Percentiles rank a stretch among this genome's conserved stretches.
Conservation (phyloP, 2,888 invertebrate species). For the Lycocerus yunnanus region DNA sequence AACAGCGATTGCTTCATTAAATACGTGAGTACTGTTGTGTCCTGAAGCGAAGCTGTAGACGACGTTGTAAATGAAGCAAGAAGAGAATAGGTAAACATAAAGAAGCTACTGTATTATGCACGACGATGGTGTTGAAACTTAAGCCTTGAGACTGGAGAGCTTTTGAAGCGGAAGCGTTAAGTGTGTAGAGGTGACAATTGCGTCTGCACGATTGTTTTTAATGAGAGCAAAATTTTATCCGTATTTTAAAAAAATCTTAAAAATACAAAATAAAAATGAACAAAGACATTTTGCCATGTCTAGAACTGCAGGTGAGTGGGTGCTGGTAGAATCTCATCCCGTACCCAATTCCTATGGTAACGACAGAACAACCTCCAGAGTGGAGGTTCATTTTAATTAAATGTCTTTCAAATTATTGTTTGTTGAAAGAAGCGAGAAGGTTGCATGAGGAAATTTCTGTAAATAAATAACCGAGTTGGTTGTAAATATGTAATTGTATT, state of each 20-base stretch:
- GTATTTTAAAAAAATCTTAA: background rate
- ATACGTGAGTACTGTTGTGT: conserved; percentile 12
- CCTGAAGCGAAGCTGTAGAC: conserved; percentile 11
- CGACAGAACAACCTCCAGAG: background rate
- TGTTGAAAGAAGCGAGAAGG: background rate
- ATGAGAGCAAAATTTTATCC: conserved; percentile 21
- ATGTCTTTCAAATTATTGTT: background rate
- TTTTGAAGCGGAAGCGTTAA: conserved; percentile 25
- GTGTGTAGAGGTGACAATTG: conserved; percentile 31
- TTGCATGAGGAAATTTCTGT: background rate
- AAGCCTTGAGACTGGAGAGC: conserved; percentile 22
- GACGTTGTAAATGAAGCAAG: conserved; percentile 21
- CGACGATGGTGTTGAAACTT: conserved; percentile 25
- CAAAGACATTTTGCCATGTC: background rate
- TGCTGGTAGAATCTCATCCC: background rate
- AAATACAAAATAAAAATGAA: background rate
- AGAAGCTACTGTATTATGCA: conserved; percentile 28
- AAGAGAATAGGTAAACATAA: conserved; percentile 30
- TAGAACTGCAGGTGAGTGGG: background rate
- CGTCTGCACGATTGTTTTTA: conserved; percentile 28
- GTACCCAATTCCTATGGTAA: background rate
- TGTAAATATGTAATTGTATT: background rate
- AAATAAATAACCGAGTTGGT: background rate
- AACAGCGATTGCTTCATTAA: conserved; percentile 21
- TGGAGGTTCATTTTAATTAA: background rate